A percentile compares a stretch with the other conserved stretches of the same genome.
Conservation (phyloP, 1,140 invertebrate species). For the Bactericera cockerelli region DNA sequence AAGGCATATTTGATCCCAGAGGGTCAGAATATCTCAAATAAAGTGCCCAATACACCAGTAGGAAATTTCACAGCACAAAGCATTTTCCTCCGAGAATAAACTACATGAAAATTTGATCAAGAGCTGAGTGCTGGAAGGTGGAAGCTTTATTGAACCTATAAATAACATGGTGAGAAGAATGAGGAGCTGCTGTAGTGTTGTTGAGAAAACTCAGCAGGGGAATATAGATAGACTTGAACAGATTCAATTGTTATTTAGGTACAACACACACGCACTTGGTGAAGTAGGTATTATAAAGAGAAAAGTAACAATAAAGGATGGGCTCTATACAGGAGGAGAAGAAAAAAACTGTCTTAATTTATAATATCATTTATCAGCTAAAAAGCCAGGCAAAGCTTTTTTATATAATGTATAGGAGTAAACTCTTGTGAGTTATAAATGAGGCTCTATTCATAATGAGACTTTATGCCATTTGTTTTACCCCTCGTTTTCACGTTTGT, state of each 20-base stretch:
- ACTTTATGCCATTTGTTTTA: constrained; percentile 8
- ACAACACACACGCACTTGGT: constrained; percentile 2
- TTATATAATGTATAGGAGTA: not conserved
- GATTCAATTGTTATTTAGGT: constrained; percentile 7
- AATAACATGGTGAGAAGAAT: not conserved
- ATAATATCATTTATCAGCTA: constrained; percentile 9
- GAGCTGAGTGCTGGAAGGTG: too few relatives aligned
- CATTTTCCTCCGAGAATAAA: too few relatives aligned
- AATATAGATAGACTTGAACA: not conserved
- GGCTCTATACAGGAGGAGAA: not conserved
- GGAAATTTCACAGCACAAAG: too few relatives aligned
- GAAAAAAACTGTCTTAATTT: constrained; percentile 8
- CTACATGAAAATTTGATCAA: constrained; percentile 1
- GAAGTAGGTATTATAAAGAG: constrained; percentile 7
- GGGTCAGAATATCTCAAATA: too few relatives aligned
- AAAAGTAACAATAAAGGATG: constrained; percentile 7
- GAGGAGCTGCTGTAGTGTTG: not conserved
- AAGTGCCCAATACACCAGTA: too few relatives aligned
- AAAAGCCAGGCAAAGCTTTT: constrained; percentile 7
- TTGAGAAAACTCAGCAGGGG: constrained; percentile 7
- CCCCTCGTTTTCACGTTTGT: not conserved
- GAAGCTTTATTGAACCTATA: constrained; percentile 5
- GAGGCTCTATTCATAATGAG: constrained; percentile 8
- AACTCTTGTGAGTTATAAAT: constrained; percentile 8
- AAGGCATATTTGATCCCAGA: too few relatives aligned